Base-by-base conservation (phyloP, 1,140 invertebrate species). In the Pseudobourletiella spinata region DNA sequence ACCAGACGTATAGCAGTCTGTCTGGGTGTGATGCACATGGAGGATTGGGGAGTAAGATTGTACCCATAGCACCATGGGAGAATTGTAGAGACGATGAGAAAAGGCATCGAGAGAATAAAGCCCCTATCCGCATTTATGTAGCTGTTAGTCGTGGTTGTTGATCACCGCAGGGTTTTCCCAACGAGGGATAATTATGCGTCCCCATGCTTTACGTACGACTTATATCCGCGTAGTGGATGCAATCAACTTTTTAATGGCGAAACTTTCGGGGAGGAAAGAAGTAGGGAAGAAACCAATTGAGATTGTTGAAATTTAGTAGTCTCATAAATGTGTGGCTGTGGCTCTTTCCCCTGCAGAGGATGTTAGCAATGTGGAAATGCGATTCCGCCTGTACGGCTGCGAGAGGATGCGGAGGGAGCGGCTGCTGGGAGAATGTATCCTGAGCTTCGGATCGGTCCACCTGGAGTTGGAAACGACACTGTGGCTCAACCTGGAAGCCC, bases 361-460 rank as follows among this genome's bases (percentile, higher is more conserved):
- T 71, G 88, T 95, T 1, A 88, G 88, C 72, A 88, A 88, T 18
- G 87, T 95, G 81, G 91, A 91, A 0, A 79, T 95, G 0, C 81
- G 92, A 30, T 83, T 95, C 28, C 81, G 93, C n/a, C 82, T 96
- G 15, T 95, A 95, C 73, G 89, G 90, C 2, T 87, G 87, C 75
- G 88, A 91, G 74, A 78, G 91, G 57, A 91, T 95, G 86, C 81
- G 91, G 16, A 80, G 91, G 43, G 91, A 95, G 73, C 81, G 90
- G 65, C 79, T 95, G 64, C 85, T 95, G 22, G 93, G 92, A n/a
- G 93, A 97, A 74, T 83, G 86, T 18, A 82, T 89, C 26, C 84
- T 95, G 55, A 86, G 86, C 66, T 95, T 96, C 76, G 86, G 89
- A 18, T 84, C 85, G 16, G 83, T 95, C 39, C 91, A 91, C 76